Evolutionary conservation across 2,888 invertebrate species (phyloP).

Genomic region (Cabera pusaria): DNA sequence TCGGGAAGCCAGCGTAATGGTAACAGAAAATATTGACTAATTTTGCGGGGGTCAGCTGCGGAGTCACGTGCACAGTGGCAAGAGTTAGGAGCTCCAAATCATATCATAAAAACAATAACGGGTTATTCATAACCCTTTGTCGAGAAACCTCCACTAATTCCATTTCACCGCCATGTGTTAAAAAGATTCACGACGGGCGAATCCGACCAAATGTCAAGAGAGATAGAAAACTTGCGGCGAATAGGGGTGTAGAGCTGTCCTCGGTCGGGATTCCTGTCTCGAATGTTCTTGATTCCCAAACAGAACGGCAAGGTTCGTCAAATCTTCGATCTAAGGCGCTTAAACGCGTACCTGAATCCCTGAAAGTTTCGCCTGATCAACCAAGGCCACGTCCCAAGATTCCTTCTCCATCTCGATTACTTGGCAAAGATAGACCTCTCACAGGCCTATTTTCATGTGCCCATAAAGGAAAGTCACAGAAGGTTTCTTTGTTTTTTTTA

Average conservation of each 20-base stretch:
- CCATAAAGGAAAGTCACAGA: conserved; percentile 19
- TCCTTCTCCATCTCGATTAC: conserved; percentile 16
- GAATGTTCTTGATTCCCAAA: conserved; percentile 10
- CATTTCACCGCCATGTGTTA: conserved; percentile 1
- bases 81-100: conserved; percentile 4
- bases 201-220: too few species aligned
- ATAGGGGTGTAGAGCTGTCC: too few species aligned
- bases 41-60: conserved; percentile 16
- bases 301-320: conserved; percentile 23
- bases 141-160: conserved; percentile 20
- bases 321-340: conserved; percentile 24
- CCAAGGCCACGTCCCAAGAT: conserved; percentile 20
- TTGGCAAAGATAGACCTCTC: conserved; percentile 26
- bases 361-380: conserved; percentile 26
- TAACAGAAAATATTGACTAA: conserved; percentile 7
- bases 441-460: conserved; percentile 30
- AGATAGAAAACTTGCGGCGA: too few species aligned
- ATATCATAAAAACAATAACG: conserved; percentile 17
- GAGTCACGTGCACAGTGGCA: conserved; percentile 1
- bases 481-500: conserved; percentile 22
- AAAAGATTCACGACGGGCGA: too few species aligned
- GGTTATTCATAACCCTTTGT: conserved; percentile 24
- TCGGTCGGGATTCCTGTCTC: conserved; percentile 4
- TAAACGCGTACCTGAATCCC: conserved; percentile 19
- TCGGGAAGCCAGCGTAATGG: too few species aligned